Percentiles rank a stretch among this genome's conserved stretches.
Evolutionary conservation across 2,113 vertebrate species (phyloP).

Genomic region (Sula dactylatra): DNA sequence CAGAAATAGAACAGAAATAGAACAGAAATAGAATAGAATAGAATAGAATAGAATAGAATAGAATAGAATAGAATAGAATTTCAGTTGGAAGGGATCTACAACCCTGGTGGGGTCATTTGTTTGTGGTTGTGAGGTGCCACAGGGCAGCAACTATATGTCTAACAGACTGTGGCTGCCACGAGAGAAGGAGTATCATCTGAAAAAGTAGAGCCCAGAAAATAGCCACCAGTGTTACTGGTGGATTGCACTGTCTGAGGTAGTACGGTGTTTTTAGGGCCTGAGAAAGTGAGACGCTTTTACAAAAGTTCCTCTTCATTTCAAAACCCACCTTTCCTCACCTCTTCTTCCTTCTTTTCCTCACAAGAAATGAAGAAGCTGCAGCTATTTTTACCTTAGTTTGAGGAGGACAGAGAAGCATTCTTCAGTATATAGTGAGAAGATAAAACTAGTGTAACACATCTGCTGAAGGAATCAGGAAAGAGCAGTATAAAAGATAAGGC

Average conservation of each 20-base stretch:
- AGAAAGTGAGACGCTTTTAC: background rate
- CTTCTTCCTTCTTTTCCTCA: background rate
- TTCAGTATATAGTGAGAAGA: background rate
- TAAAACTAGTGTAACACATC: background rate
- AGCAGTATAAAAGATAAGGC: background rate
- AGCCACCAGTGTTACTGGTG: background rate
- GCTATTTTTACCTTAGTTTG: background rate
- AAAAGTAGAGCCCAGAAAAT: background rate
- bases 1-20: no score
- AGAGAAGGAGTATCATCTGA: background rate
- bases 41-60: background rate
- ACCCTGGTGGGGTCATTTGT: background rate
- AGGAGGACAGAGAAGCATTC: background rate
- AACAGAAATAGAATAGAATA: background rate
- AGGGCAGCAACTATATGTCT: background rate
- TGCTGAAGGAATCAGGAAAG: background rate
- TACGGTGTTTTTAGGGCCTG: background rate
- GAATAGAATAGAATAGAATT: background rate
- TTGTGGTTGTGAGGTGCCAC: background rate
- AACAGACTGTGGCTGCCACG: background rate
- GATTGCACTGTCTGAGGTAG: background rate
- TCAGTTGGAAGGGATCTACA: background rate
- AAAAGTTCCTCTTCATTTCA: background rate
- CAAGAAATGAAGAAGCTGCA: background rate
- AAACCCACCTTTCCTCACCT: background rate